Evolutionary conservation across 2,797 vertebrate genomes (phyloP).

Genomic region (Cuculus canorus): DNA sequence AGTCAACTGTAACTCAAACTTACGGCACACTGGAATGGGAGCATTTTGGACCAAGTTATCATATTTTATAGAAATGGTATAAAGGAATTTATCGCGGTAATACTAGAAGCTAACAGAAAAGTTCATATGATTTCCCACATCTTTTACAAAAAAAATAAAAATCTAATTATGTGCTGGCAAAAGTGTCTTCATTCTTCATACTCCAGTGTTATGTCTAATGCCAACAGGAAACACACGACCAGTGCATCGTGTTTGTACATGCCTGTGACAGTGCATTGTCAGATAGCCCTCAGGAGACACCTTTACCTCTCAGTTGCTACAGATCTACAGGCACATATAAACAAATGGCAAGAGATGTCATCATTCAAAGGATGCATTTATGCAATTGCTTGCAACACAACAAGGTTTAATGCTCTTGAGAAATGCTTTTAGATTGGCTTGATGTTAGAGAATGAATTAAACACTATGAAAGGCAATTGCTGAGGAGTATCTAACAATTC

Average conservation of each 20-base stretch:
- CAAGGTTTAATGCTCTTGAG: background rate
- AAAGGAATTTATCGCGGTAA: background rate
- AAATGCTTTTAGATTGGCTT: background rate
- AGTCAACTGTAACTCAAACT: background rate
- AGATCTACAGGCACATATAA: background rate
- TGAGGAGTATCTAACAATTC: background rate
- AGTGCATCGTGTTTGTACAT: background rate
- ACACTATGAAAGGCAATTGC: background rate
- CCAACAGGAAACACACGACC: background rate
- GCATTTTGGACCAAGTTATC: background rate
- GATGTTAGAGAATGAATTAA: background rate
- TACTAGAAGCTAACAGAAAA: background rate
- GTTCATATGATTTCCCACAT: background rate
- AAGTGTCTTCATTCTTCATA: background rate
- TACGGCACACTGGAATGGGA: accelerated
- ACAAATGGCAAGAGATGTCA: background rate
- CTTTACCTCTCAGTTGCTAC: background rate
- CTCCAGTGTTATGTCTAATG: background rate
- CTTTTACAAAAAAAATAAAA: background rate
- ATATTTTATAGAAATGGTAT: background rate
- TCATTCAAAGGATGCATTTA: background rate
- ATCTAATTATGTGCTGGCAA: background rate
- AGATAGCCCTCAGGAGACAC: background rate
- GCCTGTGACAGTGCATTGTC: background rate
- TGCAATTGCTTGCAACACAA: background rate